Percentiles rank a stretch among this genome's conserved stretches.
These are phyloP conservation scores for Macrobrachium rosenbergii DNA, from an alignment of 1,140 invertebrate species.

Conservation along the genomic window DNA sequence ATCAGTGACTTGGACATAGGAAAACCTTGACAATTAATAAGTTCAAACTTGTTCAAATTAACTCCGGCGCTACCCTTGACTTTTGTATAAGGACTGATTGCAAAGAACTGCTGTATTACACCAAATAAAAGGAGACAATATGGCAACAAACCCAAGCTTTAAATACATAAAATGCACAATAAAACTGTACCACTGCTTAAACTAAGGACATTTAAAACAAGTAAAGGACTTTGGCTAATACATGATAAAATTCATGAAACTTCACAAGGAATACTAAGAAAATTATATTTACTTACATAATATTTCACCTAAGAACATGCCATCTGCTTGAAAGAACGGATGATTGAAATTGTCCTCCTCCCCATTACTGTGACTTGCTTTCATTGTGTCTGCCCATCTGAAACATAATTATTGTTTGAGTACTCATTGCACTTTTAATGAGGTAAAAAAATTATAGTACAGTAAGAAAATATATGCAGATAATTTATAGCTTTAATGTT, in stretches of 20 bases:
- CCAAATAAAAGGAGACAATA: no score
- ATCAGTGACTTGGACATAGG: no score
- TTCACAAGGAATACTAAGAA: neutral
- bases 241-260: neutral
- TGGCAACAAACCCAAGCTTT: no score
- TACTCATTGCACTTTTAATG: no score
- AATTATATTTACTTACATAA: conserved; percentile 35
- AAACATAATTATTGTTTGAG: neutral
- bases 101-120: no score
- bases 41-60: no score
- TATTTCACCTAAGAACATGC: conserved; percentile 62
- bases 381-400: conserved; percentile 56
- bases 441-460: no score
- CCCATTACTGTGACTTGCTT: conserved; percentile 38
- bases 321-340: conserved; percentile 55
- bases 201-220: neutral
- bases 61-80: no score
- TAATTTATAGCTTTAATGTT: neutral
- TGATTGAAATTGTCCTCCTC: conserved; percentile 30
- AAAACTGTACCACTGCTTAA: no score
- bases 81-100: no score
- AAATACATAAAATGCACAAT: no score
- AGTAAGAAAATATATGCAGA: neutral
- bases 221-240: neutral
- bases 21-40: no score